A percentile compares a stretch with the other conserved stretches of the same genome.
These are phyloP conservation scores for Dreissena polymorpha DNA, from an alignment of 1,140 invertebrate species.

Conservation along the genomic window DNA sequence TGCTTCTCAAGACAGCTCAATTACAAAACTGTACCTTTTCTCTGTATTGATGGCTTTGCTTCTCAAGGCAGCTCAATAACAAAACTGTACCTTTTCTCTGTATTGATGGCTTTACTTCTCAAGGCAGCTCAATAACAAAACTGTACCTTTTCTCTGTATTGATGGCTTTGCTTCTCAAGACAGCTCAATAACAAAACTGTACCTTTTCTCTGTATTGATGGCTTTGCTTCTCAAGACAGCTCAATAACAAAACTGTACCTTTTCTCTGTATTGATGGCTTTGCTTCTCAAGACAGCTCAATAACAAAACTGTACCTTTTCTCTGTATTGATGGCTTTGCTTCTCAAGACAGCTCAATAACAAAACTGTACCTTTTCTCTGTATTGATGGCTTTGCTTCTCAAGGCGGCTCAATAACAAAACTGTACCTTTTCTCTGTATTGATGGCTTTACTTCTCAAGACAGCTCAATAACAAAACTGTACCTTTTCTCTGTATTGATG, in stretches of 20 bases:
- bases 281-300: slow-evolving; percentile 78
- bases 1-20: slow-evolving; percentile 78
- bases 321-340: slow-evolving; percentile 77
- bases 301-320: slow-evolving; percentile 80
- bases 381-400: slow-evolving; percentile 79
- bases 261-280: slow-evolving; percentile 79
- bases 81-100: slow-evolving; percentile 79
- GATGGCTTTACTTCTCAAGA: slow-evolving; percentile 78
- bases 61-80: slow-evolving; percentile 78
- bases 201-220: slow-evolving; percentile 79
- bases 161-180: slow-evolving; percentile 78
- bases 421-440: slow-evolving; percentile 79
- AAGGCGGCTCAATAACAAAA: too few species aligned
- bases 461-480: too few species aligned
- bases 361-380: slow-evolving; percentile 79
- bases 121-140: too few species aligned
- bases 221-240: slow-evolving; percentile 79
- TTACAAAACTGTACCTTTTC: slow-evolving; percentile 80
- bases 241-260: too few species aligned
- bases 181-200: too few species aligned
- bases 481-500: slow-evolving; percentile 79
- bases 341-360: slow-evolving; percentile 78
- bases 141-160: slow-evolving; percentile 79
- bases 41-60: slow-evolving; percentile 77
- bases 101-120: slow-evolving; percentile 79